Percentiles rank a stretch among this genome's conserved stretches.
Conservation (phyloP, 2,888 invertebrate species). For the Clusia tigrina region DNA sequence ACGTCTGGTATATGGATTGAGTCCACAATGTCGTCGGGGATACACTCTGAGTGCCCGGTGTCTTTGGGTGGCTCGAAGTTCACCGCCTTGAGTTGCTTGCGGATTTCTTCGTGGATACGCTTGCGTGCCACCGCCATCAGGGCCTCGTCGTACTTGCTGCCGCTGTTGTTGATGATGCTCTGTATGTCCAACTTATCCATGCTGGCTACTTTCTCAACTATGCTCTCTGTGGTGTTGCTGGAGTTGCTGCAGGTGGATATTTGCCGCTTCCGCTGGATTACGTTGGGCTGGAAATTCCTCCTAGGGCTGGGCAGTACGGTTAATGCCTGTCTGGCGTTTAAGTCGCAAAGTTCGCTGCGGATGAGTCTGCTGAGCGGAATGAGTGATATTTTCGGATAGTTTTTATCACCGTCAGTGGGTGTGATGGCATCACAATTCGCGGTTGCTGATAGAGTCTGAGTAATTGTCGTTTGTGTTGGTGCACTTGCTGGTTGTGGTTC, state of each 20-base stretch:
- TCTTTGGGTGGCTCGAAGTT: constrained; percentile 49
- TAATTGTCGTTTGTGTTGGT: no score
- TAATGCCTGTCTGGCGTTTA: not conserved
- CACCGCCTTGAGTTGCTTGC: constrained; percentile 55
- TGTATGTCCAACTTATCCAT: constrained; percentile 61
- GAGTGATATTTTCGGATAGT: constrained; percentile 48
- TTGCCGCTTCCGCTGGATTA: constrained; percentile 43
- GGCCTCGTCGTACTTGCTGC: constrained; percentile 59
- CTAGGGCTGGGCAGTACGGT: not conserved
- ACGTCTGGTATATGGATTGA: constrained; percentile 54
- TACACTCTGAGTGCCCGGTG: constrained; percentile 38
- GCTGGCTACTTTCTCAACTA: constrained; percentile 53
- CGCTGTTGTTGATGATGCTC: constrained; percentile 61
- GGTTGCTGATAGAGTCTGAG: no score
- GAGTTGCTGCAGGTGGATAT: constrained; percentile 42
- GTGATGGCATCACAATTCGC: not conserved
- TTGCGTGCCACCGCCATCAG: constrained; percentile 57
- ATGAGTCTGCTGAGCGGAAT: constrained; percentile 52
- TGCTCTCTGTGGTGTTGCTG: constrained; percentile 41
- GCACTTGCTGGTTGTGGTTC: no score
- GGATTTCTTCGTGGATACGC: constrained; percentile 56
- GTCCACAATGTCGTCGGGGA: constrained; percentile 60
- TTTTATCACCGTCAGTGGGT: constrained; percentile 2
- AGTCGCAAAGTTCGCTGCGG: constrained; percentile 39
- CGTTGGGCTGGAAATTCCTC: constrained; percentile 42